Evolutionary conservation across 37 sponge, comb jelly and placozoan genomes (phyloP).

Genomic region (Tethya wilhelma): DNA sequence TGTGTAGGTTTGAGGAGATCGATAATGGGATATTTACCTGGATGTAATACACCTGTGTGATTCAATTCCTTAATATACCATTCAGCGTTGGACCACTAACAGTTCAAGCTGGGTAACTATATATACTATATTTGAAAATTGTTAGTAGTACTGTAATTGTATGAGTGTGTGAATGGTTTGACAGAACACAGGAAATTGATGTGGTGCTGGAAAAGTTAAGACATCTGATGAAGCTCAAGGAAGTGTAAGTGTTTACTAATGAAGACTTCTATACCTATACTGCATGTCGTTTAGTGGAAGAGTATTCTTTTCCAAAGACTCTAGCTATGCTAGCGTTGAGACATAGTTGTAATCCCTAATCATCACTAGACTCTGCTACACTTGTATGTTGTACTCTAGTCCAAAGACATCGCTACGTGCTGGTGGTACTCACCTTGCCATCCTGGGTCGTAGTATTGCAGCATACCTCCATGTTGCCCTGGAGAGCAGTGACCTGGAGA

Average conservation of each 20-base stretch:
- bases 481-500: slow-evolving; percentile 55
- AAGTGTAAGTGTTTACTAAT: slow-evolving; percentile 32
- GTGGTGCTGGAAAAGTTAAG: slow-evolving; percentile 55
- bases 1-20: too few relatives aligned
- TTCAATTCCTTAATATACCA: too few relatives aligned
- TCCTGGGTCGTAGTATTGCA: slow-evolving; percentile 68
- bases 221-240: slow-evolving; percentile 37
- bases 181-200: slow-evolving; percentile 56
- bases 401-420: slow-evolving; percentile 71
- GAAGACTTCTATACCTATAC: not conserved
- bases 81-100: not conserved
- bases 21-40: too few relatives aligned
- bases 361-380: too few relatives aligned
- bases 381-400: too few relatives aligned
- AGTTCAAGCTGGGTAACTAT: slow-evolving; percentile 17
- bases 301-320: too few relatives aligned
- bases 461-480: slow-evolving; percentile 66
- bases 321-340: too few relatives aligned
- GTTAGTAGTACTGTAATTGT: not conserved
- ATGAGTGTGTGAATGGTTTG: not conserved
- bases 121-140: not conserved
- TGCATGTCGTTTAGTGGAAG: not conserved
- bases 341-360: too few relatives aligned
- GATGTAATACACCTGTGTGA: too few relatives aligned
- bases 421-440: slow-evolving; percentile 81